Evolutionary conservation across 2,888 invertebrate genomes (phyloP).

Genomic region (Osmoderma eremita): DNA sequence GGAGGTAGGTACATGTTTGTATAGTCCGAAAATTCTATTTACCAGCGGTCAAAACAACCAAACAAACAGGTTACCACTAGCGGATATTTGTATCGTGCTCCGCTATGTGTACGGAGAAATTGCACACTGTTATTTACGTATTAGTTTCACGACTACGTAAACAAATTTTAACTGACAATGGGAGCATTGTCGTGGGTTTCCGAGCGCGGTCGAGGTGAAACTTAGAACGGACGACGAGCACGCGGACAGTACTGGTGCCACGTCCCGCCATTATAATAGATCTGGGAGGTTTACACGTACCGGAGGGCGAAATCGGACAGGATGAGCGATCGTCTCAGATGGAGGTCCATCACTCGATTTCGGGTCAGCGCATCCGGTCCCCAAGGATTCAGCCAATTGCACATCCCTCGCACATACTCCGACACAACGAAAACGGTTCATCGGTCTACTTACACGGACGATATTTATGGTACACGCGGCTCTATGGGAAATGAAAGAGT

Average conservation of each 20-base stretch:
- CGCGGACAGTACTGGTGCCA: slow-evolving; percentile 26
- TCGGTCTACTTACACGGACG: slow-evolving; percentile 28
- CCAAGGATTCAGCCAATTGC: slow-evolving; percentile 48
- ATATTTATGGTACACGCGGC: slow-evolving; percentile 32
- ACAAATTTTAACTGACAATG: slow-evolving; percentile 35
- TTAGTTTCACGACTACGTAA: slow-evolving; percentile 28
- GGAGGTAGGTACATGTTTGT: too few relatives aligned
- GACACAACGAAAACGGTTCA: slow-evolving; percentile 26
- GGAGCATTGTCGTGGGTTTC: slow-evolving; percentile 10
- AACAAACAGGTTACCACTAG: slow-evolving; percentile 11
- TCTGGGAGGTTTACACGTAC: slow-evolving; percentile 45
- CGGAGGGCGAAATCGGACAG: slow-evolving; percentile 52
- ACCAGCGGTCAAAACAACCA: slow-evolving; percentile 2
- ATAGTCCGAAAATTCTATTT: background rate
- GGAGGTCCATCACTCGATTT: slow-evolving; percentile 54
- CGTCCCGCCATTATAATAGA: slow-evolving; percentile 42
- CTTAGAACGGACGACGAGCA: slow-evolving; percentile 16
- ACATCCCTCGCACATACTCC: slow-evolving; percentile 36
- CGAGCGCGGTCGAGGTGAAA: slow-evolving; percentile 19
- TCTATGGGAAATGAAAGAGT: slow-evolving; percentile 35
- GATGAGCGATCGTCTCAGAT: slow-evolving; percentile 56
- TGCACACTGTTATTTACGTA: slow-evolving; percentile 20
- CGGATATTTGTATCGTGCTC: slow-evolving; percentile 3
- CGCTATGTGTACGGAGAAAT: slow-evolving; percentile 1
- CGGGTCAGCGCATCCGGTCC: slow-evolving; percentile 50